phyloP scores from a whole-genome alignment of 2,113 vertebrate genomes.

The Cricetomys ansorgei region DNA sequence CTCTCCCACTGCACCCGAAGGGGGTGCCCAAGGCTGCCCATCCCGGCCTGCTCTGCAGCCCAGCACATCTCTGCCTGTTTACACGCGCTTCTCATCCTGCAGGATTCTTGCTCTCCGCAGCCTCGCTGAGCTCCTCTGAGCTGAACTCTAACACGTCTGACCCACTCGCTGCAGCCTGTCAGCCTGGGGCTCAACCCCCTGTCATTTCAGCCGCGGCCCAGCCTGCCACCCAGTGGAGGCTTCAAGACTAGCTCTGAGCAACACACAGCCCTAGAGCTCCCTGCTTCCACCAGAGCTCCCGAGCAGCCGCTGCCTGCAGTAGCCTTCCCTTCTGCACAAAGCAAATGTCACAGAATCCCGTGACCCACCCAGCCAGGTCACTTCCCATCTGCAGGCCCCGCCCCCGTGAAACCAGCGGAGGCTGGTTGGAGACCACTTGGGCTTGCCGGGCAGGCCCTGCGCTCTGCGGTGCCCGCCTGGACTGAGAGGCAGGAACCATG shows the following conservation, averaged over 20 bases:
- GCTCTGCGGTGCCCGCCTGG: neutral
- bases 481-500: neutral
- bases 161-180: neutral
- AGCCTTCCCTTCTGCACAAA: neutral
- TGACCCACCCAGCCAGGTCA: neutral
- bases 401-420: neutral
- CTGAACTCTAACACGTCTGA: neutral
- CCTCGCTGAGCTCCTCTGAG: neutral
- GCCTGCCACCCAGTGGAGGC: neutral
- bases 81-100: neutral
- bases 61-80: neutral
- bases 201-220: neutral
- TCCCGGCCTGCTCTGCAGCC: neutral
- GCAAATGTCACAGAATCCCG: neutral
- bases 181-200: neutral
- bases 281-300: neutral
- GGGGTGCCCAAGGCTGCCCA: neutral
- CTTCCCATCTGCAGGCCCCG: neutral
- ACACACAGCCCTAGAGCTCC: neutral
- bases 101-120: neutral
- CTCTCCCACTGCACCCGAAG: too few relatives aligned
- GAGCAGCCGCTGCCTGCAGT: neutral
- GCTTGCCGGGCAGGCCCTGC: neutral
- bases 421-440: neutral
- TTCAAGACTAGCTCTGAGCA: neutral